Evolutionary conservation across 1,140 invertebrate species (phyloP), one percentile per base, ranked within the genome.

Genomic region (Pseudoatta argentina): DNA sequence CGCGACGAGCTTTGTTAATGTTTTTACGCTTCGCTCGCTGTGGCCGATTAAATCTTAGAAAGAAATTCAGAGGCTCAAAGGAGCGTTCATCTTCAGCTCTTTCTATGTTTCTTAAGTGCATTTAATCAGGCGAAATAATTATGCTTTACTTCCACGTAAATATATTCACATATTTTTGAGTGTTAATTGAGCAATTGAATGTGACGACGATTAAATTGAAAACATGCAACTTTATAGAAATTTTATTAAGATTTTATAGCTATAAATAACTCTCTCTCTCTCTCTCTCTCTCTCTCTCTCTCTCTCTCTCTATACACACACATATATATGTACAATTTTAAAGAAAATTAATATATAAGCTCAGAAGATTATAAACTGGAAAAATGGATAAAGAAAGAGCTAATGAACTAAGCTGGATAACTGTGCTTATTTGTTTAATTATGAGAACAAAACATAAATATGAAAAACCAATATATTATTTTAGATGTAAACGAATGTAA

Each of bases 1-100:
- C 63, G 79, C 79, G 67, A 61, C 39, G 44, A 73, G 69, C 79
- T 83, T 63, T 83, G 79, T 82, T 82, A 82, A 82, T 66, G 61
- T 34, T 44, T 83, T 83, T 75, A 39, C 69, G 69, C 57, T 75
- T 34, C 27, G 39, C 27, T 83, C n/a, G 39, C 18, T 18, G 34
- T 57, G 69, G 27, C 24, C 55, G 79, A 48, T 57, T 61, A 75
- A 75, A 83, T 83, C 55, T 61, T 39, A 34, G 8, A 51, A 51
- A 83, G 55, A 66, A 79, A 55, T 64, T 79, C 48, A 21, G 61
- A 30, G 21, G 7, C 66, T 72, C 34, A 27, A 59, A 24, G 39
- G 4, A 48, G 12, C 44, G 59, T 75, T 61, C 69, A 51, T 73
- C 69, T 61, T 63, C 24, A 27, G 2, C 14, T 72, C 16, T 39